Conservation (phyloP, 2,113 vertebrate genomes). For the Gobio gobio region DNA sequence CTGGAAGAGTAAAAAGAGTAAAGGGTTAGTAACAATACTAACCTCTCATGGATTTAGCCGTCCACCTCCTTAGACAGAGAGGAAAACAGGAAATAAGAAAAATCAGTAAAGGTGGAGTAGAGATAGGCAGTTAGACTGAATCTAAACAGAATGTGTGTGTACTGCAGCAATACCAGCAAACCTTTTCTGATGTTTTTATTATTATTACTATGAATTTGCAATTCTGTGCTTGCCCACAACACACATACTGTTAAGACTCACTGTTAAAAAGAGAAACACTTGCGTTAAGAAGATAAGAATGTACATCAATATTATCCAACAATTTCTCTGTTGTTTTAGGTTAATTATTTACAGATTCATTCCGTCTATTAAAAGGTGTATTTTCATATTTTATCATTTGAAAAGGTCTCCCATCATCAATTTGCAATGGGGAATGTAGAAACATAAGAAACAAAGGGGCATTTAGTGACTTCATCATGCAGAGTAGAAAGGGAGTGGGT, state of each 20-base stretch:
- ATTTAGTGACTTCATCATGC: not conserved
- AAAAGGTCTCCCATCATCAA: not conserved
- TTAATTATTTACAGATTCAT: not conserved
- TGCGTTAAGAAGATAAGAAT: not conserved
- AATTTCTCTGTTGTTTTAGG: not conserved
- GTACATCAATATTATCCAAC: not conserved
- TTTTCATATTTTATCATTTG: not conserved
- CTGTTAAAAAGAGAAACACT: not conserved
- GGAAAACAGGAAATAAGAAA: conserved; percentile 44
- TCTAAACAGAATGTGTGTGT: not conserved
- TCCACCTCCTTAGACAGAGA: conserved; percentile 88
- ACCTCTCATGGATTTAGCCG: conserved; percentile 96
- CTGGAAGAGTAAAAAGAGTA: conserved; percentile 63
- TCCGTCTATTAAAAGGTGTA: not conserved
- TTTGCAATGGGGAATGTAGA: not conserved
- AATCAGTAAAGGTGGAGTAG: conserved; percentile 10
- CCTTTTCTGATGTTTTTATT: too few species aligned
- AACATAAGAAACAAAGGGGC: not conserved
- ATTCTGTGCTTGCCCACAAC: not conserved
- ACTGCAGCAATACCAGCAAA: not conserved
- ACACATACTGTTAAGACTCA: not conserved
- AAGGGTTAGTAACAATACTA: conserved; percentile 80
- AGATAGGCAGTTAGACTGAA: not conserved
- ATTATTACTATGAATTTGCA: not conserved
- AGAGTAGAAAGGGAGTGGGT: not conserved